Conservation (phyloP, 1,140 invertebrate genomes). For the Prorops nasuta region DNA sequence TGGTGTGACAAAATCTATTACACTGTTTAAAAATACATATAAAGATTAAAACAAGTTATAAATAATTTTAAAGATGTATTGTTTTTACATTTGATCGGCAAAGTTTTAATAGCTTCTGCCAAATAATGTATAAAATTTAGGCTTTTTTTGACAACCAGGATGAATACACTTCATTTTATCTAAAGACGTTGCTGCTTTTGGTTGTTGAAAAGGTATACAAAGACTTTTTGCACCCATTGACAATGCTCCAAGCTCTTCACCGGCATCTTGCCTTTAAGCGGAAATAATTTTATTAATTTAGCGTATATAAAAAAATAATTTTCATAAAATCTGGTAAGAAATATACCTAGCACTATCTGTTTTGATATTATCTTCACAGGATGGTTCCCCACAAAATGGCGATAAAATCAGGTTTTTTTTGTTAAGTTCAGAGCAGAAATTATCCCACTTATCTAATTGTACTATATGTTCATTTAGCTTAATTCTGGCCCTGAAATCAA, state of each 20-base stretch:
- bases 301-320: no score
- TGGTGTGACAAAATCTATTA: no score
- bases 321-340: constrained; percentile 8
- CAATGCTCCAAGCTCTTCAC: constrained; percentile 74
- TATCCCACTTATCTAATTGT: constrained; percentile 73
- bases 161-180: constrained; percentile 78
- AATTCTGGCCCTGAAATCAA: constrained; percentile 66
- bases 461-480: constrained; percentile 76
- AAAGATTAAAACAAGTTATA: not conserved
- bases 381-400: constrained; percentile 89
- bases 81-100: not conserved
- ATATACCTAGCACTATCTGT: constrained; percentile 84
- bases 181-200: constrained; percentile 61
- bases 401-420: constrained; percentile 85
- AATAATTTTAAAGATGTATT: not conserved
- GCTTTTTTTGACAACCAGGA: constrained; percentile 78
- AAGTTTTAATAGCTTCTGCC: constrained; percentile 87
- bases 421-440: constrained; percentile 80
- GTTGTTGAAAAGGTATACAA: constrained; percentile 95
- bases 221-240: constrained; percentile 98
- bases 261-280: constrained; percentile 57
- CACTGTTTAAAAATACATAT: no score
- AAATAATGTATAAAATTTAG: constrained; percentile 89
- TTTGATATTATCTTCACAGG: constrained; percentile 96
- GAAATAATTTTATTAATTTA: constrained; percentile 26